Evolutionary conservation across 2,888 invertebrate species (phyloP).

Genomic region (Geophilus truncorum): DNA sequence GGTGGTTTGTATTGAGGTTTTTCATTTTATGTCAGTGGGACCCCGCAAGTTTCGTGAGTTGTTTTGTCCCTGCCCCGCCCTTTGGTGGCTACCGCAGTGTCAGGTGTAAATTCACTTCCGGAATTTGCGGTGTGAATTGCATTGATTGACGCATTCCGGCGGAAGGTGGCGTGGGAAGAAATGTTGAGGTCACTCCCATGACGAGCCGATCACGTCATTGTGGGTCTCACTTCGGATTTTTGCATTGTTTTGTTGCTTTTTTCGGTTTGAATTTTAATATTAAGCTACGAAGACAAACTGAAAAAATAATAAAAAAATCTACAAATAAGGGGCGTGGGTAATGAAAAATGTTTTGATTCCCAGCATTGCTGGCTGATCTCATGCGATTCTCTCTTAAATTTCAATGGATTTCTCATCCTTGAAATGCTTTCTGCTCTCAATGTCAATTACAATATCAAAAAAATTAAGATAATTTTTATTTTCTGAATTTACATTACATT

Average conservation of each 20-base stretch:
- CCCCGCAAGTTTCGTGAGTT: neutral
- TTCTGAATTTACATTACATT: neutral
- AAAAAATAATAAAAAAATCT: too few relatives aligned
- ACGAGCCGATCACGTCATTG: neutral
- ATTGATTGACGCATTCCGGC: slow-evolving; percentile 10
- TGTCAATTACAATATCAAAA: neutral
- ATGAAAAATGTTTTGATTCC: neutral
- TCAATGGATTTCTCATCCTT: slow-evolving; percentile 6
- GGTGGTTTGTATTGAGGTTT: slow-evolving; percentile 6
- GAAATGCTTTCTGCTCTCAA: neutral
- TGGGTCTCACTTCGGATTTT: neutral
- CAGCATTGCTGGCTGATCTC: slow-evolving; percentile 1
- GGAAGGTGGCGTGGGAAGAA: slow-evolving; percentile 14
- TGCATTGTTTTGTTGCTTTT: neutral
- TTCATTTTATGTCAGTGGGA: slow-evolving; percentile 7
- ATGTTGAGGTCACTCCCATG: slow-evolving; percentile 11
- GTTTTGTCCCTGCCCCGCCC: neutral
- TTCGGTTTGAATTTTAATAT: too few relatives aligned
- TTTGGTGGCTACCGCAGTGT: neutral
- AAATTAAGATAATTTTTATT: neutral
- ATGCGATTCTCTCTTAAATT: neutral
- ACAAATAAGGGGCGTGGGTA: neutral
- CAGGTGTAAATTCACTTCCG: neutral
- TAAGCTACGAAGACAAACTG: neutral
- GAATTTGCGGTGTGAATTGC: slow-evolving; percentile 1